Percentiles rank a stretch among this genome's conserved stretches.
Evolutionary conservation across 2,797 vertebrate genomes (phyloP).

Genomic region (Chrysocyon brachyurus): DNA sequence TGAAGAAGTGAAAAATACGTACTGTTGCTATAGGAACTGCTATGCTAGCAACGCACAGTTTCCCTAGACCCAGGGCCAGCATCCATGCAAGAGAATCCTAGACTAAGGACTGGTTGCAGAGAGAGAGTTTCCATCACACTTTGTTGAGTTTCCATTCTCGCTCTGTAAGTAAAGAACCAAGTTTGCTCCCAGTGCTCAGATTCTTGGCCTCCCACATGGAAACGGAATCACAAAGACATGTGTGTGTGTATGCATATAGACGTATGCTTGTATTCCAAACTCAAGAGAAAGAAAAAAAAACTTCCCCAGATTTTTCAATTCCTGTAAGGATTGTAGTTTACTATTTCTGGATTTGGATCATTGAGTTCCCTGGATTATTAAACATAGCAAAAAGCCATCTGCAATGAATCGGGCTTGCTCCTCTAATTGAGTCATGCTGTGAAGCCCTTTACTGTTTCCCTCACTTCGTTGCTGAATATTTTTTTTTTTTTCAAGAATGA

Average conservation of each 20-base stretch:
- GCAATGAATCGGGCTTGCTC: constrained; percentile 90
- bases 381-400: constrained; percentile 92
- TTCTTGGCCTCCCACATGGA: constrained; percentile 79
- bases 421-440: constrained; percentile 88
- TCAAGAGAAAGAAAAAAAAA: constrained; percentile 71
- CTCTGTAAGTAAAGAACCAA: constrained; percentile 79
- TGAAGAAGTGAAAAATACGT: background rate
- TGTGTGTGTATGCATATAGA: constrained; percentile 61
- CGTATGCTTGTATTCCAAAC: constrained; percentile 72
- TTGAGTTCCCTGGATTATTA: constrained; percentile 89
- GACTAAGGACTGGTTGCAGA: background rate
- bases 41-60: background rate
- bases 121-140: constrained; percentile 66
- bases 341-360: constrained; percentile 85
- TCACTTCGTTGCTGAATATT: constrained; percentile 87
- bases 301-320: constrained; percentile 84
- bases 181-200: constrained; percentile 76
- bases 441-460: constrained; percentile 87
- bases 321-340: constrained; percentile 85
- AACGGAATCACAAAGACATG: constrained; percentile 75
- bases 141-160: constrained; percentile 73
- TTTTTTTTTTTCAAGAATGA: constrained; percentile 88
- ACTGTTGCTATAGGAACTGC: background rate
- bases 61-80: background rate
- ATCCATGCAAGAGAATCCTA: constrained; percentile 25